These are phyloP conservation scores for Trinectes maculatus DNA, from an alignment of 2,113 vertebrate species.

Conservation along the genomic window DNA sequence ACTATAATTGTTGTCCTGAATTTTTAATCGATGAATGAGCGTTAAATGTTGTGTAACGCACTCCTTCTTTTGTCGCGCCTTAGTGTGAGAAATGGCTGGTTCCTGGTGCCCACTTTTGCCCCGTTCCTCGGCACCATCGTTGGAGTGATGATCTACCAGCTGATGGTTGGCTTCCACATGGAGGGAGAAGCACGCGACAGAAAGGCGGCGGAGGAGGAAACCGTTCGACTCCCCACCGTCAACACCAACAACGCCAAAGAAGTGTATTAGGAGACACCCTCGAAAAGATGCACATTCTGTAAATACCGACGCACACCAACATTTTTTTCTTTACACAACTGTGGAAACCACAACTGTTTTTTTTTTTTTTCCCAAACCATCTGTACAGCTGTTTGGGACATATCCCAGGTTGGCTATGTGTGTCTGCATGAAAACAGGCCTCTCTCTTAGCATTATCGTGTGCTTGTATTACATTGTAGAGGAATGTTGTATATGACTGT, in stretches of 20 bases:
- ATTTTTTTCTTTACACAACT: slow-evolving; percentile 11
- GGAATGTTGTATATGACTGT: slow-evolving; percentile 14
- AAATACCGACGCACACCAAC: slow-evolving; percentile 23
- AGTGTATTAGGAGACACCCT: not conserved
- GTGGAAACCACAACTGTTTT: slow-evolving; percentile 4
- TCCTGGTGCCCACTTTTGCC: slow-evolving; percentile 90
- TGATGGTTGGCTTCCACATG: slow-evolving; percentile 91
- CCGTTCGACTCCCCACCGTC: slow-evolving; percentile 86
- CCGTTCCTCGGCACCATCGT: slow-evolving; percentile 90
- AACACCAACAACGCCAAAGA: slow-evolving; percentile 79
- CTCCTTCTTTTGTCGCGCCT: slow-evolving; percentile 5
- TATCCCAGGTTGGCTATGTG: slow-evolving; percentile 8
- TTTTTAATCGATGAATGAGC: no score
- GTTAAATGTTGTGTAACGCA: not conserved
- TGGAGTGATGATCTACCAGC: slow-evolving; percentile 89
- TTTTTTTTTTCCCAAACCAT: not conserved
- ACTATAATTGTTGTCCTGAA: not conserved
- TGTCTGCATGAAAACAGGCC: slow-evolving; percentile 31
- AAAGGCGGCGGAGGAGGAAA: slow-evolving; percentile 64
- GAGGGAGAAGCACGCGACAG: slow-evolving; percentile 83
- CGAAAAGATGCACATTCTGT: slow-evolving; percentile 25
- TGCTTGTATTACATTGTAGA: slow-evolving; percentile 49
- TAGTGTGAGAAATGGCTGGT: slow-evolving; percentile 87
- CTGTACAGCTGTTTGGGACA: not conserved
- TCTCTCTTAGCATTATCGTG: slow-evolving; percentile 15